Percentiles rank a stretch among this genome's conserved stretches.
These are phyloP conservation scores for Acronicta psi DNA, from an alignment of 2,888 invertebrate genomes.

Conservation along the genomic window DNA sequence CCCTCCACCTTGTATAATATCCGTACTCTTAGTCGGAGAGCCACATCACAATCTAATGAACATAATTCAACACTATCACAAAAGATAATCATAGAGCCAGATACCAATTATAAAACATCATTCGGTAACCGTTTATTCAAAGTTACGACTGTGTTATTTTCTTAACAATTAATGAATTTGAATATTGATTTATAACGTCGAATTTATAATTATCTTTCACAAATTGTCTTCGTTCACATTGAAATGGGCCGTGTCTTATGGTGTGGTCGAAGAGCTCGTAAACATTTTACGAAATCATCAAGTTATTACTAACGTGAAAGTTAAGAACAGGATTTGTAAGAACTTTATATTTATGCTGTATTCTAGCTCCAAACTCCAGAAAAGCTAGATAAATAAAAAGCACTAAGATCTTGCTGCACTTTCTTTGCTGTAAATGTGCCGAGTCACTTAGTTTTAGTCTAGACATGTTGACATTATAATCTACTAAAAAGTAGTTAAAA, in stretches of 20 bases:
- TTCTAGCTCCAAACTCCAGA: background rate
- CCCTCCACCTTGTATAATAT: too few species aligned
- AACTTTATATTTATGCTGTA: conserved; percentile 3
- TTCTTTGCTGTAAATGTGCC: conserved; percentile 7
- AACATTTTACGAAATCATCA: background rate
- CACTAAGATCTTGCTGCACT: conserved; percentile 5
- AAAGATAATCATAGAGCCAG: conserved; percentile 43
- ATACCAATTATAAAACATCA: conserved; percentile 45
- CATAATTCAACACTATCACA: conserved; percentile 49
- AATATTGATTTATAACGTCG: conserved; percentile 60
- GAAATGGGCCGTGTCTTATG: conserved; percentile 26
- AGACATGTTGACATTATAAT: background rate
- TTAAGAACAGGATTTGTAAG: background rate
- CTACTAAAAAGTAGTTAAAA: too few species aligned
- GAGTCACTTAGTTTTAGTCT: background rate
- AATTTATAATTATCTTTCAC: conserved; percentile 56
- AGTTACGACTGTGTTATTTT: conserved; percentile 55
- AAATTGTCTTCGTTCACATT: conserved; percentile 48
- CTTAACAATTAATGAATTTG: conserved; percentile 59
- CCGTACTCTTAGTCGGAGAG: background rate
- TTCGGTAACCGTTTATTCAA: conserved; percentile 54
- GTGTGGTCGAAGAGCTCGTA: conserved; percentile 30
- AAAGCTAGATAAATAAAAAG: conserved; percentile 13
- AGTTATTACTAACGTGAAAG: conserved; percentile 4
- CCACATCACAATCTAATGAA: conserved; percentile 19